These are phyloP conservation scores for Formica selysi DNA, from an alignment of 1,140 invertebrate genomes.

Conservation along the genomic window DNA sequence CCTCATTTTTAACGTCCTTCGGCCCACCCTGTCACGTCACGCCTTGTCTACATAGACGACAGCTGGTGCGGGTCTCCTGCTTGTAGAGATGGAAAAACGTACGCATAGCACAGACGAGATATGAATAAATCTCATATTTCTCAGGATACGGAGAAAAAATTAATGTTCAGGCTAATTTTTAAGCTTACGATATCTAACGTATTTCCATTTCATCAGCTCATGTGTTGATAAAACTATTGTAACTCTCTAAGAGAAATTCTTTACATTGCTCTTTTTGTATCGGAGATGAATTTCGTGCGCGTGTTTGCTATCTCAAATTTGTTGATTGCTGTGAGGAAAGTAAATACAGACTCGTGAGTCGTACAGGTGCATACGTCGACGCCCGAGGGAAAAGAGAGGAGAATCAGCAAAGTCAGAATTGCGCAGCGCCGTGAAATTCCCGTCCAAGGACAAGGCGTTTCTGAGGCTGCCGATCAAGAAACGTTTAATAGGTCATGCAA, in stretches of 20 bases:
- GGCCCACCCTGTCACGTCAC: constrained; percentile 29
- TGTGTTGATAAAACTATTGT: constrained; percentile 2
- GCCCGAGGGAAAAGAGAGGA: neutral
- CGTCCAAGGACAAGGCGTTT: constrained; percentile 69
- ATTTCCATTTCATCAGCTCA: neutral
- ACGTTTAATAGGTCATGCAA: constrained; percentile 51
- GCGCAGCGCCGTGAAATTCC: constrained; percentile 65
- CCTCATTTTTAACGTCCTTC: constrained; percentile 71
- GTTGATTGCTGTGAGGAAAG: constrained; percentile 46
- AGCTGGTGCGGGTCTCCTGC: constrained; percentile 67
- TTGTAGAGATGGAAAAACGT: constrained; percentile 65
- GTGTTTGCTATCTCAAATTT: neutral
- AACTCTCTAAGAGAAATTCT: neutral
- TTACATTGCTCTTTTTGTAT: neutral
- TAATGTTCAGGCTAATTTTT: neutral
- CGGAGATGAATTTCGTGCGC: neutral
- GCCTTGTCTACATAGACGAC: constrained; percentile 27
- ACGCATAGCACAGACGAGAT: neutral
- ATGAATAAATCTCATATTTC: constrained; percentile 18
- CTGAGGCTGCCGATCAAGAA: constrained; percentile 21
- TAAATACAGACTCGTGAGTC: constrained; percentile 30
- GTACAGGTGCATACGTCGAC: constrained; percentile 46
- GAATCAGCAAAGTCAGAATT: constrained; percentile 49
- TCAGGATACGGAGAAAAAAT: neutral
- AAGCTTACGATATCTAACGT: neutral